Evolutionary conservation across 1,140 invertebrate species (phyloP), one percentile per base, ranked within the genome.

Genomic region (Bombus consobrinus): DNA sequence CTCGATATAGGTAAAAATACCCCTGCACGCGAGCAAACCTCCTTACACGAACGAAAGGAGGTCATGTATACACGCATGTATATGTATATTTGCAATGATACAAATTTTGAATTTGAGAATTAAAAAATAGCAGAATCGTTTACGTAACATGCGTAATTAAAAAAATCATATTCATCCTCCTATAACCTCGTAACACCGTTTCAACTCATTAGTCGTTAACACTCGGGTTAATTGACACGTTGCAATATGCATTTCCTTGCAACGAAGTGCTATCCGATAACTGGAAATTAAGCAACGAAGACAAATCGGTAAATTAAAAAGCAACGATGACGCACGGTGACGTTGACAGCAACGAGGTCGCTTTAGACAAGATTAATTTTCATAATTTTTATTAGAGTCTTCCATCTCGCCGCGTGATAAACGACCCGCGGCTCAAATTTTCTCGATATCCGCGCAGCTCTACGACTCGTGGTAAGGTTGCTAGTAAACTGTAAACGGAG

Each of bases 361-460:
- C 47, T 37, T 57, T 28, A 57, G 74, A 76, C 47, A 53, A 37
- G 47, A 76, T 76, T 76, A 76, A 76, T 76, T 59, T 76, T 76
- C 47, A 76, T 53, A 76, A 76, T 76, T 76, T 76, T 76, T 76
- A 76, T 76, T 59, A 34, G 74, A 76, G 39, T 37, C 74, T 57
- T 18, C 6, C 47, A 59, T 28, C n/a, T 76, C 43, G 25, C 8
- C 32, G 34, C 25, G 47, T 76, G 74, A 76, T 57, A 59, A 76
- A 76, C 34, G 74, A 76, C 4, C 32, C 5, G 34, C 8, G 71
- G 71, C 71, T 73, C 39, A 39, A 73, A 28, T 73, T 73, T 41
- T n/a, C 39, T 43, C 71, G 39, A 73, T 43, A 73, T 28, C 39
- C 28, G 28, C 41, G 10, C 22, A 53, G 28, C 25, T 13, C 25